Conservation (phyloP, 1,140 invertebrate species). For the Notospermus geniculatus region DNA sequence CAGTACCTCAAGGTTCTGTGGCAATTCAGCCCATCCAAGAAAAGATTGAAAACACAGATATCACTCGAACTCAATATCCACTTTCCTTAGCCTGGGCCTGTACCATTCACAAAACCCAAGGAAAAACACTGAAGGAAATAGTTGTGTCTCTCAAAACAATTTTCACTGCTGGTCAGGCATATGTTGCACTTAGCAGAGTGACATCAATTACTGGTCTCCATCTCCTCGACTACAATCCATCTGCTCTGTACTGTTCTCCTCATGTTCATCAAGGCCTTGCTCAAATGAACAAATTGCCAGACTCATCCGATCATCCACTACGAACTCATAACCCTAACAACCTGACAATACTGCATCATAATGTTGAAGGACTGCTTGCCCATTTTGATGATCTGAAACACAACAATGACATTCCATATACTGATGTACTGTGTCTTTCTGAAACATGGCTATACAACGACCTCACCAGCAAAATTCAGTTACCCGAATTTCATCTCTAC, state of each 20-base stretch:
- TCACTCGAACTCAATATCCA: conserved; percentile 23
- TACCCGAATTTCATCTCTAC: conserved; percentile 1
- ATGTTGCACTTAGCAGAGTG: conserved; percentile 28
- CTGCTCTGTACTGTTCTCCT: conserved; percentile 4
- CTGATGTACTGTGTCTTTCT: conserved; percentile 4
- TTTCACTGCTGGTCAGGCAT: conserved; percentile 23
- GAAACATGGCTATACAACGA: neutral
- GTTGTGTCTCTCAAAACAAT: conserved; percentile 22
- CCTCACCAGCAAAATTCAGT: neutral
- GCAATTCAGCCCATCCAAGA: neutral
- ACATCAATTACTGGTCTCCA: conserved; percentile 19
- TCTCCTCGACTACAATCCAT: conserved; percentile 13
- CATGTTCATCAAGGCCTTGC: neutral
- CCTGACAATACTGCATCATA: conserved; percentile 10
- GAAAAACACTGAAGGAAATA: conserved; percentile 22
- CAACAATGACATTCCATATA: neutral
- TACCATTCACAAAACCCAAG: conserved; percentile 29
- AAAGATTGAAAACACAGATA: conserved; percentile 12
- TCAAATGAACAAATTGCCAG: neutral
- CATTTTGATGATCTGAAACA: conserved; percentile 8
- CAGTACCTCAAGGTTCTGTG: neutral
- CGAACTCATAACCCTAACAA: conserved; percentile 7
- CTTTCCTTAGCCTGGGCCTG: conserved; percentile 24
- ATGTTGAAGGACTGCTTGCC: conserved; percentile 9
- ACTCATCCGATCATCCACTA: neutral